Percentiles rank a stretch among this genome's conserved stretches.
Conservation (phyloP, 2,113 vertebrate species). For the Trochalopteron elliotii region DNA sequence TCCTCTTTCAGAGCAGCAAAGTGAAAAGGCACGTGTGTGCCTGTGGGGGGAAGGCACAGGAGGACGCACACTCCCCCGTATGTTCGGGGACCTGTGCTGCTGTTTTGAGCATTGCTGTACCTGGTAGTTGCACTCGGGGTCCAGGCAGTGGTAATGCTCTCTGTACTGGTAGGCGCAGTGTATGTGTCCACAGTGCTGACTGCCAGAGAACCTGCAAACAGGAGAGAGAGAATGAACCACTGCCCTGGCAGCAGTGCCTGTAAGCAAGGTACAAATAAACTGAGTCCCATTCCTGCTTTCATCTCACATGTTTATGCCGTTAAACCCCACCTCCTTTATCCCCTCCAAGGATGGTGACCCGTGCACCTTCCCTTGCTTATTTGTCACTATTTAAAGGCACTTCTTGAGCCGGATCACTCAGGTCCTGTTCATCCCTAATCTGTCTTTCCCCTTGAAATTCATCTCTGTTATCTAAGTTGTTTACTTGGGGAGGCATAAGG, state of each 20-base stretch:
- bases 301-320: not conserved
- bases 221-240: not conserved
- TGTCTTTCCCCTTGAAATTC: not conserved
- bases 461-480: not conserved
- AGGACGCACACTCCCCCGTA: not conserved
- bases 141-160: conserved; percentile 99
- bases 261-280: not conserved
- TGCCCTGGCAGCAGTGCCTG: not conserved
- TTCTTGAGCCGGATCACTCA: not conserved
- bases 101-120: conserved; percentile 65
- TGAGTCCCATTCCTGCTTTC: not conserved
- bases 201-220: conserved; percentile 91
- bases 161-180: conserved; percentile 99
- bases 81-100: not conserved
- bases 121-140: conserved; percentile 99
- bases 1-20: not conserved
- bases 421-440: not conserved
- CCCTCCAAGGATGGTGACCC: not conserved
- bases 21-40: not conserved
- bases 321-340: not conserved
- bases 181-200: conserved; percentile 97
- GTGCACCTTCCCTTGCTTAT: not conserved
- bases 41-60: not conserved
- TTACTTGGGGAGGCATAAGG: not conserved
- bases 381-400: conserved; percentile 19